Evolutionary conservation across 2,113 vertebrate genomes (phyloP).

Genomic region (Colistium nudipinnis): DNA sequence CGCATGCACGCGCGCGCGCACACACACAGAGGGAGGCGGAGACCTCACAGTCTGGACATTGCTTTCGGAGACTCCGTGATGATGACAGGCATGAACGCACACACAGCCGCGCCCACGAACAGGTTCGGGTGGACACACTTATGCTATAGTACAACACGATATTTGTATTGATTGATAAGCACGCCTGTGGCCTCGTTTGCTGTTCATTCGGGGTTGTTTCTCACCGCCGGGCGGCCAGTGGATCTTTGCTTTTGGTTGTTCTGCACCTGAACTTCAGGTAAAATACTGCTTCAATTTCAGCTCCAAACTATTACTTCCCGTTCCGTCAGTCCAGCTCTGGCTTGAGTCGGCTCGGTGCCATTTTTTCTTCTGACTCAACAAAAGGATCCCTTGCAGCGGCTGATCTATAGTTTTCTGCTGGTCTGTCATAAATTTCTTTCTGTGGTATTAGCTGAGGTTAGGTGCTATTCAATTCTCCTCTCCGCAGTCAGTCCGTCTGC

Average conservation of each 20-base stretch:
- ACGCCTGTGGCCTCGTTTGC: slow-evolving; percentile 21
- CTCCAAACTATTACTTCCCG: slow-evolving; percentile 31
- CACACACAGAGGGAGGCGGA: slow-evolving; percentile 27
- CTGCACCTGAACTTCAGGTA: slow-evolving; percentile 17
- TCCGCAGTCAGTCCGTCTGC: slow-evolving; percentile 73
- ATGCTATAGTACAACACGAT: not conserved
- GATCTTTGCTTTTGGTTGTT: not conserved
- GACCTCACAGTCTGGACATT: slow-evolving; percentile 30
- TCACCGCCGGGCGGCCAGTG: slow-evolving; percentile 19
- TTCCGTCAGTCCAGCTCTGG: slow-evolving; percentile 34
- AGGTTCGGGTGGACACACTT: slow-evolving; percentile 7
- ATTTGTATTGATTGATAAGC: not conserved
- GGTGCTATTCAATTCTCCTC: slow-evolving; percentile 75
- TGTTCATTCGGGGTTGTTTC: slow-evolving; percentile 23
- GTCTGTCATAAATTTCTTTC: slow-evolving; percentile 72
- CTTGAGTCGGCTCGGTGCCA: slow-evolving; percentile 51
- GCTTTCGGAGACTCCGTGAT: slow-evolving; percentile 46
- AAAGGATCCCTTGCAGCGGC: slow-evolving; percentile 51
- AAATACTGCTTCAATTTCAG: slow-evolving; percentile 13
- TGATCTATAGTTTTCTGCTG: slow-evolving; percentile 75
- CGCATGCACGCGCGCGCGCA: slow-evolving; percentile 5
- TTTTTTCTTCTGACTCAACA: slow-evolving; percentile 68
- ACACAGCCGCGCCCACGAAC: slow-evolving; percentile 8
- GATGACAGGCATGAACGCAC: slow-evolving; percentile 33
- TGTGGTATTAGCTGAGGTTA: slow-evolving; percentile 72